Percentiles rank a stretch among this genome's conserved stretches.
These are phyloP conservation scores for Onychomys leucogaster DNA, from an alignment of 2,797 vertebrate genomes.

Conservation along the genomic window DNA sequence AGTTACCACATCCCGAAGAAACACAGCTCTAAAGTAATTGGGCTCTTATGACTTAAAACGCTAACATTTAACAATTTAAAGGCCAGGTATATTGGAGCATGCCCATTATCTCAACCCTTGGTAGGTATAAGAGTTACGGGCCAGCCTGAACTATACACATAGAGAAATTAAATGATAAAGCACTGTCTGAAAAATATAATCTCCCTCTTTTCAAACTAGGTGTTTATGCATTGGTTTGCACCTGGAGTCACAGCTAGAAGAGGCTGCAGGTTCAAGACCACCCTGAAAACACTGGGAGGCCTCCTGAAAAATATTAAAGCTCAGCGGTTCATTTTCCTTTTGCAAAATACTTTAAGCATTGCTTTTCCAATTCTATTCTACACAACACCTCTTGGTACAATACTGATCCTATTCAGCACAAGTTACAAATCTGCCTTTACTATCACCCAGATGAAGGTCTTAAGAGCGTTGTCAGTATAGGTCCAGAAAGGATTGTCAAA, in stretches of 20 bases:
- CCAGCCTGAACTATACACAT: neutral
- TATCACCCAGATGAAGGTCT: neutral
- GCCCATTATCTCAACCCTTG: neutral
- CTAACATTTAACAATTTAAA: too few relatives aligned
- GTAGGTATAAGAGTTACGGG: neutral
- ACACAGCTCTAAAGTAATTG: neutral
- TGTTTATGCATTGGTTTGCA: neutral
- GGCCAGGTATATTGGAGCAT: neutral
- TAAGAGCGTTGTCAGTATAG: neutral
- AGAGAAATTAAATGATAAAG: neutral
- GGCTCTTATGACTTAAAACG: neutral
- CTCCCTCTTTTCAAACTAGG: neutral
- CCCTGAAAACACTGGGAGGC: neutral
- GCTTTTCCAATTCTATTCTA: neutral
- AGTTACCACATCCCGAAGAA: neutral
- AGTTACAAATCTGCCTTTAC: neutral
- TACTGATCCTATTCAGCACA: neutral
- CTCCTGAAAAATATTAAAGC: neutral
- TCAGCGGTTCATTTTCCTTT: neutral
- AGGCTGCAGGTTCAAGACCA: neutral
- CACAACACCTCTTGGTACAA: neutral
- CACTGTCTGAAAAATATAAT: neutral
- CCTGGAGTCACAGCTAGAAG: neutral
- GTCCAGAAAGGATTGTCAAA: neutral
- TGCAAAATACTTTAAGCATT: neutral